Evolutionary conservation across 2,797 vertebrate genomes (phyloP).

Genomic region (Calcarius lapponicus): DNA sequence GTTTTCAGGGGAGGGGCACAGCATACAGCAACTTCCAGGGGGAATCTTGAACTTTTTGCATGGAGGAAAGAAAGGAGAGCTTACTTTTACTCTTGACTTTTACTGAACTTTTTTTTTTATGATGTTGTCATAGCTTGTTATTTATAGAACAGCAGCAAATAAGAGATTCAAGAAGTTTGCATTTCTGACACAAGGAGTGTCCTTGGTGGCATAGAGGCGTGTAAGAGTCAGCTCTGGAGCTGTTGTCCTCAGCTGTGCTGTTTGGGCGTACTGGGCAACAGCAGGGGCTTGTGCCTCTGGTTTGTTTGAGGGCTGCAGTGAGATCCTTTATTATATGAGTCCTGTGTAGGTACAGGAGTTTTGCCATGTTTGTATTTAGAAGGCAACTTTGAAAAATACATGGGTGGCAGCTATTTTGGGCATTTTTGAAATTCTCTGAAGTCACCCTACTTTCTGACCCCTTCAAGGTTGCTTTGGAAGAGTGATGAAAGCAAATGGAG

Average conservation of each 20-base stretch:
- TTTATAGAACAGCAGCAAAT: not conserved
- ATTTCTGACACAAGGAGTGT: not conserved
- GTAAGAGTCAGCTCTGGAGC: not conserved
- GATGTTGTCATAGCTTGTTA: not conserved
- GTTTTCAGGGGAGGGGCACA: not conserved
- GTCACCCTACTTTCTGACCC: not conserved
- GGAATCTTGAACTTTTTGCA: not conserved
- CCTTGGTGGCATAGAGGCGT: rapidly evolving
- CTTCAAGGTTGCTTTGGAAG: not conserved
- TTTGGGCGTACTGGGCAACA: rapidly evolving
- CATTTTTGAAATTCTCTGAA: not conserved
- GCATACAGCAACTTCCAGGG: rapidly evolving
- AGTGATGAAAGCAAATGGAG: not conserved
- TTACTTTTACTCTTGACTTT: not conserved
- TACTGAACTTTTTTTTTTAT: not conserved
- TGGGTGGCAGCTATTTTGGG: not conserved
- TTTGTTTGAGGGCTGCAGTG: not conserved
- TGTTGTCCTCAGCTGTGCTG: not conserved
- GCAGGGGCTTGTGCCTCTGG: not conserved
- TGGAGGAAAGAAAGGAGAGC: not conserved
- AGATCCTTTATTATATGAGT: not conserved
- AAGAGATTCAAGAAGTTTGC: not conserved
- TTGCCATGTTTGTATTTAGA: not conserved
- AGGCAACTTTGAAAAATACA: not conserved
- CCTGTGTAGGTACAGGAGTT: not conserved